These are phyloP conservation scores for Apamea crenata DNA, from an alignment of 2,888 invertebrate genomes.

Conservation along the genomic window DNA sequence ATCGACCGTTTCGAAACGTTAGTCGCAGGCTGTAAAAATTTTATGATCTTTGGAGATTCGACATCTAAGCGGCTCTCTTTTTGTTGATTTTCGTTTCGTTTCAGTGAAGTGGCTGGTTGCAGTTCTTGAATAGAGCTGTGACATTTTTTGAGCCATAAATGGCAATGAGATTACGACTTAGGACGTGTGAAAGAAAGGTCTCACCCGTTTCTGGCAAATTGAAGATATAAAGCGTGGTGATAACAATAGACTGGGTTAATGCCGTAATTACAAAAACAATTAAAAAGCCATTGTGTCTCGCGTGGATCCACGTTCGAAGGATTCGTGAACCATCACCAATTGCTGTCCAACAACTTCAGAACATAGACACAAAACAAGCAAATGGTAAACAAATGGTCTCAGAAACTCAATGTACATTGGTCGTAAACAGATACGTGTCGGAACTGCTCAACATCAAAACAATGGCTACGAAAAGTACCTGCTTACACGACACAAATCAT, in stretches of 20 bases:
- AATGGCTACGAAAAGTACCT: neutral
- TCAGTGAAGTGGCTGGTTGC: neutral
- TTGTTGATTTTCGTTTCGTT: conserved; percentile 25
- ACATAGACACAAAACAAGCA: neutral
- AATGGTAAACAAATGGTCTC: neutral
- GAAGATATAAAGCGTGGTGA: neutral
- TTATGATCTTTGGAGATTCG: conserved; percentile 50
- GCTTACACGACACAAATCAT: no score
- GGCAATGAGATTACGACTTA: neutral
- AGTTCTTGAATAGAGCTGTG: neutral
- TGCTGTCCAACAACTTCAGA: neutral
- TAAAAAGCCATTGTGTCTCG: neutral
- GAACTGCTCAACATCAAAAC: conserved; percentile 3
- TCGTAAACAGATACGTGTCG: conserved; percentile 14
- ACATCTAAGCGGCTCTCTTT: conserved; percentile 15
- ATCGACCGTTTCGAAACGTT: conserved; percentile 50
- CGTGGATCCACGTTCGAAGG: neutral
- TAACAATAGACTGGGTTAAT: neutral
- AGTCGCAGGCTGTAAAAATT: conserved; percentile 38
- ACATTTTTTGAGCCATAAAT: conserved; percentile 4
- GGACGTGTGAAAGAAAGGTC: neutral
- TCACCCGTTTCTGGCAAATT: neutral
- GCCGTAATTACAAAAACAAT: neutral
- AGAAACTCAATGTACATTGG: neutral
- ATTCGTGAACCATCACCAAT: neutral